Evolutionary conservation across 2,113 vertebrate genomes (phyloP).

Genomic region (Epinephelus moara): DNA sequence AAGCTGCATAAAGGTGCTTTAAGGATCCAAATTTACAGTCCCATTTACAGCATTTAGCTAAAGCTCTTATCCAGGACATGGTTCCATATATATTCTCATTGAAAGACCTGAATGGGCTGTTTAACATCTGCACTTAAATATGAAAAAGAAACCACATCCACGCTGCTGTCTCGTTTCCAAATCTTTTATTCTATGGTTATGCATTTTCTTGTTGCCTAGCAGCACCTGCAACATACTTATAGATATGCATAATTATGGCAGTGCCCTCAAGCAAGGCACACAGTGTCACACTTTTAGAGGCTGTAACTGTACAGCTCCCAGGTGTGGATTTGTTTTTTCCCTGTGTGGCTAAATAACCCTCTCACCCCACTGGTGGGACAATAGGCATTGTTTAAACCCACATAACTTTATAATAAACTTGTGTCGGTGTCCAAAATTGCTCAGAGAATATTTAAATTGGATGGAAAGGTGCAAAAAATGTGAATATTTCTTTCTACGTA

Average conservation of each 20-base stretch:
- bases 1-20: no score
- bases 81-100: neutral
- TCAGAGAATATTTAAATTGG: neutral
- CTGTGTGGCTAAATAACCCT: neutral
- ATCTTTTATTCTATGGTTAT: neutral
- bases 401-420: no score
- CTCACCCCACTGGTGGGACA: neutral
- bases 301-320: neutral
- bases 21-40: no score
- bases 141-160: neutral
- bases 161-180: no score
- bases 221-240: neutral
- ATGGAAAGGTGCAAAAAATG: conserved; percentile 6
- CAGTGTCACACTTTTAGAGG: neutral
- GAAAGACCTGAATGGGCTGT: neutral
- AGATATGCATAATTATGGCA: neutral
- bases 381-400: neutral
- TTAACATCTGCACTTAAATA: neutral
- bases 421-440: no score
- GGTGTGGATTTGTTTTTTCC: neutral
- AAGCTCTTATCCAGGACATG: neutral
- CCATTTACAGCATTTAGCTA: neutral
- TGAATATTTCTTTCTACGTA: neutral
- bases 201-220: neutral
- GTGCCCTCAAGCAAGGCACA: conserved; percentile 1